Evolutionary conservation across 2,888 invertebrate species (phyloP), one percentile per base, ranked within the genome.

Genomic region (Lamellibrachia columna): DNA sequence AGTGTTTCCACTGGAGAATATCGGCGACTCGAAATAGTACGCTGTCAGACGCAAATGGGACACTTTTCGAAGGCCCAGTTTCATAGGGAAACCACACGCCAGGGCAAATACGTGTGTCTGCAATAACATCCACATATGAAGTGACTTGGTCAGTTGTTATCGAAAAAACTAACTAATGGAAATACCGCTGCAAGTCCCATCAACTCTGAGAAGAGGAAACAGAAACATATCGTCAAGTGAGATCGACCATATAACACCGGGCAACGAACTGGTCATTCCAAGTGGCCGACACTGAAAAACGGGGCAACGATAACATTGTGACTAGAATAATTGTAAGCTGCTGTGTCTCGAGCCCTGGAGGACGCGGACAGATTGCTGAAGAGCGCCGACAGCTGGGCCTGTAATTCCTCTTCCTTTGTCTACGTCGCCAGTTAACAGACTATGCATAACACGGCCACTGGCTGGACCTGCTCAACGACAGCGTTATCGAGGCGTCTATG

Each of bases 351-450:
- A 75, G 75, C 75, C 75, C 22, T n/a, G 75, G 75, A 75, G 75
- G 75, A 75, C 4, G 75, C n/a, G 75, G 75, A 75, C 75, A 75
- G 75, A 75, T 75, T 75, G 75, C 75, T 75, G 75, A 75, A 75
- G 75, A 75, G 75, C 75, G 22, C 75, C 75, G 75, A 75, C 75
- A 75, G 75, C 75, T 75, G 75, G 75, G n/a, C 75, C 60, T 75
- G 75, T 75, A 75, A 75, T 75, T 75, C 75, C 75, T 75, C 75
- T 75, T 75, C 75, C 75, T 75, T 75, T 75, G 75, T 75, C 75
- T 75, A 15, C 75, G 75, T 22, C 75, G 75, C 75, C 75, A n/a
- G 75, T 75, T 75, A 75, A 75, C 75, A 75, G 75, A 75, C 75
- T 22, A 75, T 75, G 75, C 75, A 75, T 75, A 75, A 75, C 75